phyloP scores from a whole-genome alignment of 2,797 vertebrate genomes.

The Chelon auratus region DNA sequence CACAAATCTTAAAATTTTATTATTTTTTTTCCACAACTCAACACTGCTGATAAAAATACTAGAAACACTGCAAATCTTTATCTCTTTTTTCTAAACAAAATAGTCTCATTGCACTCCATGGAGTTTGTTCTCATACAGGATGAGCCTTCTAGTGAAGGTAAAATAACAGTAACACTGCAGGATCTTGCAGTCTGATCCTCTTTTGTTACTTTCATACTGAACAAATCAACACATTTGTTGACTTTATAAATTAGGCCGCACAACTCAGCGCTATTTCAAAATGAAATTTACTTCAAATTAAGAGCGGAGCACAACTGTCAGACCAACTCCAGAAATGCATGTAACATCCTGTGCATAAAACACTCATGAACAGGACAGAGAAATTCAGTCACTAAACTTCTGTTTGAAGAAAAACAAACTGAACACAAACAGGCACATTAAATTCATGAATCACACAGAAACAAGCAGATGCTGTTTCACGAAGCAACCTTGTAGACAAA shows the following conservation, averaged over 20 bases:
- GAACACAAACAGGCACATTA: constrained; percentile 38
- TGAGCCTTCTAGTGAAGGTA: not conserved
- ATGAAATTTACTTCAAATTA: constrained; percentile 58
- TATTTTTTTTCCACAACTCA: constrained; percentile 28
- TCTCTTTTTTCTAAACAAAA: constrained; percentile 19
- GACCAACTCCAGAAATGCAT: constrained; percentile 44
- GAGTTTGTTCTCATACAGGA: not conserved
- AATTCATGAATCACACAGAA: constrained; percentile 31
- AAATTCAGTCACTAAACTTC: constrained; percentile 23
- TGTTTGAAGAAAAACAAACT: constrained; percentile 35
- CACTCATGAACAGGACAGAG: constrained; percentile 28
- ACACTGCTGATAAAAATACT: constrained; percentile 24
- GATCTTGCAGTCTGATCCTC: not conserved
- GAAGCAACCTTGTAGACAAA: constrained; percentile 3
- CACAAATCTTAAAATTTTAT: constrained; percentile 29
- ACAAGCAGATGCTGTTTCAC: constrained; percentile 13
- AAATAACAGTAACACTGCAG: constrained; percentile 12
- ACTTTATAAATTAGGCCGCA: constrained; percentile 20
- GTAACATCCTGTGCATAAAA: constrained; percentile 43
- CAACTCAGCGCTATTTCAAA: constrained; percentile 39
- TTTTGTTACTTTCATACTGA: not conserved
- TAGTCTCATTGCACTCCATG: not conserved
- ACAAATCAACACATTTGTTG: constrained; percentile 5
- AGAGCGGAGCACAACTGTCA: constrained; percentile 31
- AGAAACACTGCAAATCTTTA: constrained; percentile 4